A percentile compares a stretch with the other conserved stretches of the same genome.
Evolutionary conservation across 1,140 invertebrate genomes (phyloP).

Genomic region (Penaeus vannamei): DNA sequence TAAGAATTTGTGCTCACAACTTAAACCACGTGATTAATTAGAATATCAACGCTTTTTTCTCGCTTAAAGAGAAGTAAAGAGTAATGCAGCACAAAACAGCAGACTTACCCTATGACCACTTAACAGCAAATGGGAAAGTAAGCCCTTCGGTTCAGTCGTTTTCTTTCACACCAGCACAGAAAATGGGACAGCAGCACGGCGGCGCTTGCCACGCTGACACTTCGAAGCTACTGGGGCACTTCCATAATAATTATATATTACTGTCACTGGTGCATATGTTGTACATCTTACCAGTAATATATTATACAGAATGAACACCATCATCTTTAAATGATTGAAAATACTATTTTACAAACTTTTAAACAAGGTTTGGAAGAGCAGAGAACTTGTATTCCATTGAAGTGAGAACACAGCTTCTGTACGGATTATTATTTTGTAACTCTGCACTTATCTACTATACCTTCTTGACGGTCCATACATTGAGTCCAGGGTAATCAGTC

Average conservation of each 20-base stretch:
- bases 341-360: constrained; percentile 63
- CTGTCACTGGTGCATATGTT: constrained; percentile 56
- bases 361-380: constrained; percentile 65
- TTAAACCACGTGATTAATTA: constrained; percentile 59
- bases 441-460: constrained; percentile 59
- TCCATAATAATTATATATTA: constrained; percentile 42
- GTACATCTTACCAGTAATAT: constrained; percentile 62
- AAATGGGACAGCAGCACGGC: constrained; percentile 57
- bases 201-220: constrained; percentile 40
- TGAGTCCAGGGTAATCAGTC: constrained; percentile 55
- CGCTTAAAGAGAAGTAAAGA: constrained; percentile 55
- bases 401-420: constrained; percentile 54
- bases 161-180: constrained; percentile 59
- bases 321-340: constrained; percentile 60
- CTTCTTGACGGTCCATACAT: constrained; percentile 50
- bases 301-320: constrained; percentile 66
- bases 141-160: constrained; percentile 55
- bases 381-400: constrained; percentile 64
- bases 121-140: constrained; percentile 63
- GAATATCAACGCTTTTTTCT: constrained; percentile 54
- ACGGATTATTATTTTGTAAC: constrained; percentile 60
- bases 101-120: constrained; percentile 62
- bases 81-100: constrained; percentile 64
- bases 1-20: constrained; percentile 65
- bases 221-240: constrained; percentile 52